Base-by-base conservation (phyloP, 1,140 invertebrate genomes). In the Holcopasites calliopsidis region DNA sequence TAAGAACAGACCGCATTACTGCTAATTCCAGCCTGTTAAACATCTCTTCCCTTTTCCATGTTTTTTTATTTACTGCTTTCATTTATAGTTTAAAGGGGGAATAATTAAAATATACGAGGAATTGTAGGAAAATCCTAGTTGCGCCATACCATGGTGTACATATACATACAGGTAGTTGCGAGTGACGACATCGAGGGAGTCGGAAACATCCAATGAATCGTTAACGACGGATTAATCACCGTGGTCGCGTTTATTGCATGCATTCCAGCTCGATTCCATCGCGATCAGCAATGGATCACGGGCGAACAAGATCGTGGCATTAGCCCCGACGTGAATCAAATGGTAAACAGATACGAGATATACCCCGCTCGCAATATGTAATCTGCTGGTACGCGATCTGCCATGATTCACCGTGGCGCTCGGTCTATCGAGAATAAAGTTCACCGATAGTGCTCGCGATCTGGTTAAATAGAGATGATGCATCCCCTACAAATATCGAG, bases 371-470 rank as follows among this genome's bases (percentile, higher is more conserved):
- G 18, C 18, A 40, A 44, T 28, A 13, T 40, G 21, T 33, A 26
- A 21, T 7, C 28, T 11, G 4, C 10, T 70, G 38, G 40, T 69
- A 54, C 57, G 35, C 38, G 47, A 71, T 35, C 35, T 16, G 11
- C 35, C 21, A 42, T 71, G 74, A 76, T 69, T 71, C 74, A 76
- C 31, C 18, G 50, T 49, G 23, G 61, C 64, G 62, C 60, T 58
- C 28, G 23, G n/a, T 8, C 66, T 44, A 69, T 52, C 16, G 65
- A 57, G 55, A 76, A 76, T 76, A 71, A 76, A 62, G 74, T 76
- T 76, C 68, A 55, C 28, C 66, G 74, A 62, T 62, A 55, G 38
- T 50, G 40, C 38, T 26, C 11, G 42, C 40, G 62, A 44, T 33
- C 60, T 11, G 3, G 49, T 13, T 38, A 31, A 50, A 44, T 35